These are phyloP conservation scores for Drosophila robusta DNA, from an alignment of 2,888 invertebrate genomes.

Conservation along the genomic window DNA sequence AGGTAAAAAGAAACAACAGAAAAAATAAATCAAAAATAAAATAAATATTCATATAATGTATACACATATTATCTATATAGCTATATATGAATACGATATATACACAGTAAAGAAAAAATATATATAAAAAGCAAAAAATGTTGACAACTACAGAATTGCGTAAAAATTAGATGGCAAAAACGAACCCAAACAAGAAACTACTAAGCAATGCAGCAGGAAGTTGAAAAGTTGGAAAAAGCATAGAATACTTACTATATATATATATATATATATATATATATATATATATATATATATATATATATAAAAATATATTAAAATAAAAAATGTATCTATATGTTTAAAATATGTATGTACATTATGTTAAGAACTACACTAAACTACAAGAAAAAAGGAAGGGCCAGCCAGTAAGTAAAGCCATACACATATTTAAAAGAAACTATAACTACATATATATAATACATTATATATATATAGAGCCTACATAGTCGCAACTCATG, in stretches of 20 bases:
- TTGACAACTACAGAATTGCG: slow-evolving; percentile 14
- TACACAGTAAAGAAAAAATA: slow-evolving; percentile 26
- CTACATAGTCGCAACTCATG: slow-evolving; percentile 22
- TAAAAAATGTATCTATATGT: slow-evolving; percentile 20
- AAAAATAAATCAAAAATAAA: slow-evolving; percentile 28
- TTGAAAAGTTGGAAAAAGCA: slow-evolving; percentile 38
- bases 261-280: slow-evolving; percentile 17
- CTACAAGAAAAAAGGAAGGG: slow-evolving; percentile 17
- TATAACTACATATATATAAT: slow-evolving; percentile 8
- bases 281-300: slow-evolving; percentile 23
- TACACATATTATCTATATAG: slow-evolving; percentile 37
- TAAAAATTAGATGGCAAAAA: slow-evolving; percentile 13
- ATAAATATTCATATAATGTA: slow-evolving; percentile 47
- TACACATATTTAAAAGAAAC: slow-evolving; percentile 13
- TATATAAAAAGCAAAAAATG: slow-evolving; percentile 14
- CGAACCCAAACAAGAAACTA: slow-evolving; percentile 15
- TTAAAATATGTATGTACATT: slow-evolving; percentile 21
- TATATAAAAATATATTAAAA: slow-evolving; percentile 21
- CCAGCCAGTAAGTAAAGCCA: slow-evolving; percentile 30
- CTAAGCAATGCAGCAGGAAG: slow-evolving; percentile 63
- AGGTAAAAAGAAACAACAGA: slow-evolving; percentile 19
- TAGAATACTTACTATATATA: slow-evolving; percentile 20
- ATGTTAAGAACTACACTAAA: slow-evolving; percentile 31
- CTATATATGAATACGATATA: slow-evolving; percentile 39
- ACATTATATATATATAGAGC: slow-evolving; percentile 3